Evolutionary conservation across 2,888 invertebrate genomes (phyloP).

Genomic region (Cephus nigrinus): DNA sequence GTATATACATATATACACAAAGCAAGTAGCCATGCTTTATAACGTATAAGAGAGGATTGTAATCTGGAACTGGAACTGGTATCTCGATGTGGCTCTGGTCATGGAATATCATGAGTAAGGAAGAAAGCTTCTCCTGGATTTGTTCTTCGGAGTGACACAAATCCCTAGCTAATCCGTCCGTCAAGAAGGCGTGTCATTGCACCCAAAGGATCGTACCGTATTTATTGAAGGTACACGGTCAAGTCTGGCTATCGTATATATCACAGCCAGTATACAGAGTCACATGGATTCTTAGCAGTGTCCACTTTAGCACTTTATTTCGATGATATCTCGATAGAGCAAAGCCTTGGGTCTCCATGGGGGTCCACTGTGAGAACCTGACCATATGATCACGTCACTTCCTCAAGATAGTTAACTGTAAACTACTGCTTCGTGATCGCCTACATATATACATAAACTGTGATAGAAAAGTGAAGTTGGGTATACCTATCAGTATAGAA

Average conservation of each 20-base stretch:
- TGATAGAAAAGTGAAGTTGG: neutral
- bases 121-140: constrained; percentile 1
- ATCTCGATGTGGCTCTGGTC: neutral
- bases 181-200: constrained; percentile 17
- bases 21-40: neutral
- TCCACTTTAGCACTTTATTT: constrained; percentile 24
- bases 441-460: neutral
- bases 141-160: constrained; percentile 17
- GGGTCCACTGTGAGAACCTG: constrained; percentile 21
- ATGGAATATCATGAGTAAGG: neutral
- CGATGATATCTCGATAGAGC: constrained; percentile 22
- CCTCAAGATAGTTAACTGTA: constrained; percentile 3
- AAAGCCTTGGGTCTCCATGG: constrained; percentile 12
- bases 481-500: neutral
- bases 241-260: neutral
- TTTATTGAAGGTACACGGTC: neutral
- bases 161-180: constrained; percentile 23
- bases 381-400: constrained; percentile 1
- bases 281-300: constrained; percentile 4
- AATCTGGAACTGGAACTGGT: neutral
- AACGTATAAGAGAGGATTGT: neutral
- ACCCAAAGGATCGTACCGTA: constrained; percentile 17
- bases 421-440: neutral
- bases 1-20: neutral
- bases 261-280: neutral